A percentile compares a stretch with the other conserved stretches of the same genome.
These are phyloP conservation scores for Sarcophaga bullata DNA, from an alignment of 1,140 invertebrate species.

Conservation along the genomic window DNA sequence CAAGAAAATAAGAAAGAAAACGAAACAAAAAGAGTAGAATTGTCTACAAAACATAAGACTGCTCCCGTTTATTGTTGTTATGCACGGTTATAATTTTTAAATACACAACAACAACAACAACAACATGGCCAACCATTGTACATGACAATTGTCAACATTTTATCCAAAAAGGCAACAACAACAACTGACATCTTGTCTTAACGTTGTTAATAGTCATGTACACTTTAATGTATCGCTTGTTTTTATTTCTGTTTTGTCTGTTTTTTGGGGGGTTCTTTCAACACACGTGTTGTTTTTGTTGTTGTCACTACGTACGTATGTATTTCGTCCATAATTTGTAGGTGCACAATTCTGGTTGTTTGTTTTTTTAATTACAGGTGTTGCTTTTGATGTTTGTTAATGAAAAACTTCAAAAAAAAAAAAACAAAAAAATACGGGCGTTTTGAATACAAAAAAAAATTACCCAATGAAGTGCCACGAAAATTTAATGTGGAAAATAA, in stretches of 20 bases:
- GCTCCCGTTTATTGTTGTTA: constrained; percentile 1
- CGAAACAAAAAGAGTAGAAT: too few relatives aligned
- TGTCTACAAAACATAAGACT: background rate
- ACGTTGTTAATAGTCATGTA: background rate
- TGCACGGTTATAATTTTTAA: background rate
- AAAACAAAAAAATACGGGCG: too few relatives aligned
- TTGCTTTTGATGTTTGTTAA: too few relatives aligned
- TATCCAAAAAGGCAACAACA: constrained; percentile 15
- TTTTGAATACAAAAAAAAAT: too few relatives aligned
- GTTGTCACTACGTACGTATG: too few relatives aligned
- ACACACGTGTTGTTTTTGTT: too few relatives aligned
- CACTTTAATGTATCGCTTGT: background rate
- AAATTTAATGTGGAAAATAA: too few relatives aligned
- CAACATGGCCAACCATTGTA: background rate
- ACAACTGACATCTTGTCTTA: constrained; percentile 13
- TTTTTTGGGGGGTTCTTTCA: too few relatives aligned
- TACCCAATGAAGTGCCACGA: too few relatives aligned
- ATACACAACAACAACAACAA: background rate
- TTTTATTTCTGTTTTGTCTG: background rate
- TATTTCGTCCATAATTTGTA: constrained; percentile 11
- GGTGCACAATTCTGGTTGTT: background rate
- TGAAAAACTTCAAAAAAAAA: too few relatives aligned
- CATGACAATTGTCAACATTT: constrained; percentile 18
- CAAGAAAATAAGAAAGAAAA: background rate
- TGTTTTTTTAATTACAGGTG: constrained; percentile 1